Conservation (phyloP, 2,888 invertebrate genomes). For the Acronicta psi region DNA sequence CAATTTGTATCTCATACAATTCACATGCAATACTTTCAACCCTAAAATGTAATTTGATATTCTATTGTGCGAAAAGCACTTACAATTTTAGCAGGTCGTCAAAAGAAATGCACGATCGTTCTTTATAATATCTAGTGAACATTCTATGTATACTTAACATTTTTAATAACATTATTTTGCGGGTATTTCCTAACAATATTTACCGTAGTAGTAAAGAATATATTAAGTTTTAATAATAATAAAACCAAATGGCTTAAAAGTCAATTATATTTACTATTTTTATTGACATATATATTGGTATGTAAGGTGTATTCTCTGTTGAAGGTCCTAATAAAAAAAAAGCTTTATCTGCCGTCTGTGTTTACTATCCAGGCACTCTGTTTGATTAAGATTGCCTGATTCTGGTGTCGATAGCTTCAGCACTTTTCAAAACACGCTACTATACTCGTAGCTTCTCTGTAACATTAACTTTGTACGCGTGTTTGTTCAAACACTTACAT, state of each 20-base stretch:
- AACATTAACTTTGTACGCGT: conserved; percentile 28
- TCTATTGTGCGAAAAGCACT: conserved; percentile 48
- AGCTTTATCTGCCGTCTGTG: conserved; percentile 28
- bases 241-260: too few relatives aligned
- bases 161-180: conserved; percentile 56
- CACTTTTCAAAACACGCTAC: conserved; percentile 12
- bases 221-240: too few relatives aligned
- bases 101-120: conserved; percentile 57
- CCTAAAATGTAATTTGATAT: conserved; percentile 52
- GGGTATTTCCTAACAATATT: conserved; percentile 44
- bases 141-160: conserved; percentile 51
- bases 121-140: conserved; percentile 56
- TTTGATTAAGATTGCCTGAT: conserved; percentile 1
- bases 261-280: too few relatives aligned
- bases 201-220: conserved; percentile 45
- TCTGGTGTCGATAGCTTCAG: conserved; percentile 7
- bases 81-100: conserved; percentile 56
- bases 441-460: conserved; percentile 11
- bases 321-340: too few relatives aligned
- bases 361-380: conserved; percentile 8
- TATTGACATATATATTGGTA: too few relatives aligned
- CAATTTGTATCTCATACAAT: conserved; percentile 50
- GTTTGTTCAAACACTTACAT: conserved; percentile 50
- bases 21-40: conserved; percentile 22
- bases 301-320: too few relatives aligned